Base-by-base conservation (phyloP, 2,797 vertebrate species). In the Leucoraja ocellata region DNA sequence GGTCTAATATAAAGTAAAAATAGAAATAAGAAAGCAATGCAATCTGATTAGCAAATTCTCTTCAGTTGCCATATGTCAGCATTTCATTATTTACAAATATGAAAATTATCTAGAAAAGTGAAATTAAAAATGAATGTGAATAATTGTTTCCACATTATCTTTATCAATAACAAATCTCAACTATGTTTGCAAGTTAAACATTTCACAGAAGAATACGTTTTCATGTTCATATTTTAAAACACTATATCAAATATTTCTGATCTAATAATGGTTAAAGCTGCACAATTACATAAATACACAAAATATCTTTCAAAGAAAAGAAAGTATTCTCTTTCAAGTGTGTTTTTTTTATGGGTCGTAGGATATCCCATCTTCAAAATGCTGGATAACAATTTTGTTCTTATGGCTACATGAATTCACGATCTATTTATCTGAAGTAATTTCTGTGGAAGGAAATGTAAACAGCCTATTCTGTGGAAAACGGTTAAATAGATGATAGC, bases 371-470 rank as follows among this genome's bases (percentile, higher is more conserved):
- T 58, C 21, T 91, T 28, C 25, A 91, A 74, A 91, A 74, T 74
- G 13, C 14, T 74, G 46, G 71, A 32, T 21, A 73, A 73, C 36
- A 28, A 73, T 91, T 46, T 71, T 88, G 63, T 36, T 71, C 16
- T 58, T 28, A 76, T 28, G 73, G 23, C 25, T 54, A 21, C 16
- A 76, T 58, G 71, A 76, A 92, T 54, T 76, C 71, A 14, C 7
- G 8, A 92, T 92, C 71, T 92, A 92, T 25, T 92, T 92, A 92
- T 74, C 71, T 76, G 65, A 92, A 92, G 21, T 73, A 46, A 92
- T 76, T 74, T 92, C 90, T 74, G 71, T 54, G 25, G 46, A 76
- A 92, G 23, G 11, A 54, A 92, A 92, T 76, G 23, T 92, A 92
- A 92, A 92, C 90, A 73, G 61, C n/a, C 65, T 68, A 39, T 92